Evolutionary conservation across 1,140 invertebrate species (phyloP).

Genomic region (Cydia strobilella): DNA sequence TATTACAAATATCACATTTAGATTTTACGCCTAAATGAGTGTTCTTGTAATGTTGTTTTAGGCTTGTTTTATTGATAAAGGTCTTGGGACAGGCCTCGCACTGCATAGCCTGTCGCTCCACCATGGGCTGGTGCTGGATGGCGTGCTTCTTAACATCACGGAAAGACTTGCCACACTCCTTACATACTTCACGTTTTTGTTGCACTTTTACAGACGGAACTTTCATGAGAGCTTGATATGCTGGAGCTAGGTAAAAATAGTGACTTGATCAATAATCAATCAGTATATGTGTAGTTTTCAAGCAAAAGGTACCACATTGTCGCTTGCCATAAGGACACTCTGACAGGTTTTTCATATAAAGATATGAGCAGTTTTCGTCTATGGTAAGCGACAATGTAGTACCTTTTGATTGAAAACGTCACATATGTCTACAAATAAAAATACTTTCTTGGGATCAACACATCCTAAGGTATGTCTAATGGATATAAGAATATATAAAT

Average conservation of each 20-base stretch:
- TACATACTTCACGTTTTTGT: slow-evolving; percentile 46
- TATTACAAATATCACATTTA: slow-evolving; percentile 62
- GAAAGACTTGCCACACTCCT: slow-evolving; percentile 64
- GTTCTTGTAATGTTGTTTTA: slow-evolving; percentile 55
- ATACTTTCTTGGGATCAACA: too few species aligned
- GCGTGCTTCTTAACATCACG: slow-evolving; percentile 56
- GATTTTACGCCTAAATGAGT: slow-evolving; percentile 64
- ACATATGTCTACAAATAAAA: too few species aligned
- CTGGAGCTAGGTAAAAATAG: neutral
- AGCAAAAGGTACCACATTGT: too few species aligned
- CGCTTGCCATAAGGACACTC: too few species aligned
- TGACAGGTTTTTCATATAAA: too few species aligned
- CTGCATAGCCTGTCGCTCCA: slow-evolving; percentile 41
- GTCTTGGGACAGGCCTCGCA: slow-evolving; percentile 61
- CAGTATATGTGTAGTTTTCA: too few species aligned
- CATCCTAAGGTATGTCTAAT: too few species aligned
- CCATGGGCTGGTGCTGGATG: slow-evolving; percentile 43
- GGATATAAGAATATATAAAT: too few species aligned
- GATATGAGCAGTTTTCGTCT: too few species aligned
- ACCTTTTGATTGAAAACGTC: too few species aligned
- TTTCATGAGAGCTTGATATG: neutral
- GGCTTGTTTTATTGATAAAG: slow-evolving; percentile 47
- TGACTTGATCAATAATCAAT: too few species aligned
- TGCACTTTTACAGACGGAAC: slow-evolving; percentile 35
- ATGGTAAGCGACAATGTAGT: too few species aligned